These are phyloP conservation scores for Phengaris arion DNA, from an alignment of 2,888 invertebrate species.

Conservation along the genomic window DNA sequence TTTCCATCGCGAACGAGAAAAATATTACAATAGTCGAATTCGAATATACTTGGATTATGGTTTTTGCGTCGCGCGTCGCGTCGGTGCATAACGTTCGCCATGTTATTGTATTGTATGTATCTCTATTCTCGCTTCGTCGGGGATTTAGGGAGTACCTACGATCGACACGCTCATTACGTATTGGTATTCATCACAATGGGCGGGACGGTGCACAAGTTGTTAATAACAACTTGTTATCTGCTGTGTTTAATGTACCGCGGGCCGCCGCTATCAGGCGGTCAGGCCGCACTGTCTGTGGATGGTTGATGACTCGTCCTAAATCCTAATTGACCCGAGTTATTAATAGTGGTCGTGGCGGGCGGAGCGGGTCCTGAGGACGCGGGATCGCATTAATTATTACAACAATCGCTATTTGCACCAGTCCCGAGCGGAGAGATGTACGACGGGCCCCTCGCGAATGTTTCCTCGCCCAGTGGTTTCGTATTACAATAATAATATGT, in stretches of 20 bases:
- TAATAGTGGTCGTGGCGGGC: neutral
- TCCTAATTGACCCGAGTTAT: constrained; percentile 15
- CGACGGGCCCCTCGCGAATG: neutral
- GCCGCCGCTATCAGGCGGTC: neutral
- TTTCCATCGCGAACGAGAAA: neutral
- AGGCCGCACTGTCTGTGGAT: neutral
- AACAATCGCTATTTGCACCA: too few species aligned
- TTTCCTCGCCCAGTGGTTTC: neutral
- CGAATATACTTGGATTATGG: neutral
- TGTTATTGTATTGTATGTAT: neutral
- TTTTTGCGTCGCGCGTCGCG: neutral
- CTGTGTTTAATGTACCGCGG: neutral
- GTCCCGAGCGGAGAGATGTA: too few species aligned
- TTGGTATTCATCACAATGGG: neutral
- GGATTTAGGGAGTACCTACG: neutral
- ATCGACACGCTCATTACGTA: neutral
- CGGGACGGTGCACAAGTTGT: neutral
- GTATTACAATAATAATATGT: neutral
- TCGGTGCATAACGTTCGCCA: neutral
- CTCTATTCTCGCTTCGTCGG: neutral
- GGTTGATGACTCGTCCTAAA: neutral
- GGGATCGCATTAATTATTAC: neutral
- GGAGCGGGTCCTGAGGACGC: neutral
- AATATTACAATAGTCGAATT: neutral
- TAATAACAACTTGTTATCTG: neutral